Base-by-base conservation (phyloP, 2,113 vertebrate genomes). In the Oncorhynchus mykiss region DNA sequence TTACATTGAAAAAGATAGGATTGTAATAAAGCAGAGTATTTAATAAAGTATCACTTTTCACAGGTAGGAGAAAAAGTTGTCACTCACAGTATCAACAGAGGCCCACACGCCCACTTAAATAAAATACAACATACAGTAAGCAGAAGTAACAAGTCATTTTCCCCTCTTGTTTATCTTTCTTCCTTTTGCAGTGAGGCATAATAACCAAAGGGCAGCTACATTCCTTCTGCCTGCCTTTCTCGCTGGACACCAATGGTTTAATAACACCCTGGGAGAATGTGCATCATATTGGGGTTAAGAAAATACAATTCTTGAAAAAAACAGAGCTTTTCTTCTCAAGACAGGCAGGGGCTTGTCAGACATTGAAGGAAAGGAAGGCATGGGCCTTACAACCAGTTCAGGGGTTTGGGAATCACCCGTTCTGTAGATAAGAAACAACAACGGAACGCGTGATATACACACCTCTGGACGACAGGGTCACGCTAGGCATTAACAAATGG, bases 311-410 rank as follows among this genome's bases (percentile, higher is more conserved):
- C 18, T 51, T 14, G 29, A 57, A 73, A 72, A 54, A 80, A 45
- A 70, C 11, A 72, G 27, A n/a, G 70, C n/a, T 22, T 74, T 71
- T 76, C 64, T 57, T 39, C 67, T 76, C 74, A 6, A 59, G 39
- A 45, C 91, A 91, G 72, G 92, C 78, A 77, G 27, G 72, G 84
- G 80, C 91, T 81, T 89, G 90, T 76, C 74, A 70, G 59, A 45
- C 9, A 11, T 45, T 45, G 9, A 84, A 85, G 59, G 82, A 88
- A 78, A 13, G 22, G 68, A n/a, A 77, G 73, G 67, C 67, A 67
- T 57, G 69, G 78, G 70, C 14, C 49, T 22, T 64, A 31, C 20
- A 27, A 66, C 79, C 24, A 48, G 54, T 62, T 78, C 77, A 22
- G 57, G 51, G 48, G 78, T 64, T 13, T 31, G 69, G 69, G 73